Base-by-base conservation (phyloP, 2,888 invertebrate species). In the Rhamnusium bicolor region DNA sequence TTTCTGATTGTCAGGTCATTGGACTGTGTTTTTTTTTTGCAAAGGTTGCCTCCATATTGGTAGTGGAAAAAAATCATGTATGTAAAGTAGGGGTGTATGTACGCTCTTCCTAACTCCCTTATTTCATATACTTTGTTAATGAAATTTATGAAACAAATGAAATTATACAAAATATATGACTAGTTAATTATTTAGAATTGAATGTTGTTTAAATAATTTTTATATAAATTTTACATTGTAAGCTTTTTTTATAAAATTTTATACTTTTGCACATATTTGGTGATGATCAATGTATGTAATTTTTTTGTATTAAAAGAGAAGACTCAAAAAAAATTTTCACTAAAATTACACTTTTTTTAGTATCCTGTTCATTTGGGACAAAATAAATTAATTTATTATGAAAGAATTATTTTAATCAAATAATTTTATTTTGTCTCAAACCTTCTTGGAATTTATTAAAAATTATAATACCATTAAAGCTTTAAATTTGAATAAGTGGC, bases 401-500 rank as follows among this genome's bases (percentile, higher is more conserved):
- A 53, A n/a, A n/a, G 21, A 53, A n/a, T 53, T 1, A 53, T 53
- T 53, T 53, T 8, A 53, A 1, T 21, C 10, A 5, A 19, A 21
- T 21, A 19, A 19, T 21, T 21, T 21, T n/a, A 24, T 21, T 53
- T 12, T 24, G 53, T 24, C 19, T 24, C 24, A n/a, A 14, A 46
- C 2, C 47, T 21, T 51, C 51, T 54, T 14, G 40, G 16, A 24
- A 54, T 19, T 16, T 40, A 8, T 16, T 16, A 14, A 24, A 27
- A 63, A 63, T 27, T 19, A 46, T 51, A 53, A 67, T 56, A 56
- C 19, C 32, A 32, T 21, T 61, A 21, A 62, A 69, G 69, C 69
- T 69, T 69, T 69, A 69, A 69, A 69, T 62, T 62, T 62, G 46
- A 62, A 24, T 61, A 69, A 69, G 62, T 69, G 69, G 69, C 69